Evolutionary conservation across 2,888 invertebrate genomes (phyloP).

Genomic region (Toxonevra muliebris): DNA sequence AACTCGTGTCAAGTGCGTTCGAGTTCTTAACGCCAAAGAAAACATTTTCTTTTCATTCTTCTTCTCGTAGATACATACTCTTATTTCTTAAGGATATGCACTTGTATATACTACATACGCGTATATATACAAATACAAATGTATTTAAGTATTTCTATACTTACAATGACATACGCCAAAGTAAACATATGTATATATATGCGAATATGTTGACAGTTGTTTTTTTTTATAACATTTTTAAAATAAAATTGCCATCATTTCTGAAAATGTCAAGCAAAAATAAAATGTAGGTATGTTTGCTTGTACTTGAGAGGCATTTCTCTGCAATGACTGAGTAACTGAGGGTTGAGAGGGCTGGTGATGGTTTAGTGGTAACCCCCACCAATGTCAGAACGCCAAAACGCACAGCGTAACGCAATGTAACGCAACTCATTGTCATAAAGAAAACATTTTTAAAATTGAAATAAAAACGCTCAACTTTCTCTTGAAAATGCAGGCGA

Average conservation of each 20-base stretch:
- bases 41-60: constrained; percentile 25
- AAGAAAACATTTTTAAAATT: too few species aligned
- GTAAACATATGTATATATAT: constrained; percentile 11
- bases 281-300: too few species aligned
- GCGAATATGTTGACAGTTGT: constrained; percentile 16
- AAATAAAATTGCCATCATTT: constrained; percentile 24
- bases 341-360: too few species aligned
- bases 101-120: constrained; percentile 1
- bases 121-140: background rate
- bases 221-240: constrained; percentile 25
- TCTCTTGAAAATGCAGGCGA: too few species aligned
- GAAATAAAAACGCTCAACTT: too few species aligned
- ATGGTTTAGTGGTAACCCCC: too few species aligned
- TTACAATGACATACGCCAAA: constrained; percentile 2
- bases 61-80: constrained; percentile 6
- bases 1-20: constrained; percentile 44
- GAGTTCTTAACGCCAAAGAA: constrained; percentile 29
- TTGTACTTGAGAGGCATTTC: too few species aligned
- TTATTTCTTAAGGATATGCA: background rate
- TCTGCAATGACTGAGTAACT: too few species aligned
- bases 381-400: too few species aligned
- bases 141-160: background rate
- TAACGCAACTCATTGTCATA: too few species aligned
- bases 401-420: too few species aligned
- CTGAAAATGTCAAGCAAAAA: too few species aligned